A percentile compares a stretch with the other conserved stretches of the same genome.
Conservation (phyloP, 2,888 invertebrate genomes). For the Thelaira solivaga region DNA sequence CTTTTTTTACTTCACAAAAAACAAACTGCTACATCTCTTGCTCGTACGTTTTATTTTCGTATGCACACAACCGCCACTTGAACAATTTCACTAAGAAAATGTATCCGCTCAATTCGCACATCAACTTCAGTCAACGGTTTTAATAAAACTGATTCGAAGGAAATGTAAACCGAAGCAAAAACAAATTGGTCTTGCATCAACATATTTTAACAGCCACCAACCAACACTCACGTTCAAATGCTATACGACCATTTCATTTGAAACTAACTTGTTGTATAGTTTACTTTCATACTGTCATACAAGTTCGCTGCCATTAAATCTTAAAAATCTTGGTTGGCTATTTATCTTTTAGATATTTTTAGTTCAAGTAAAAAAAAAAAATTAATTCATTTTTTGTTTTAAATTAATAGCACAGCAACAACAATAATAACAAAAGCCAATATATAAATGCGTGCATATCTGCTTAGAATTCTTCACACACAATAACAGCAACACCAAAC, state of each 20-base stretch:
- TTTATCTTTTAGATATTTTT: slow-evolving; percentile 50
- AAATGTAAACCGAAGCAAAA: too few relatives aligned
- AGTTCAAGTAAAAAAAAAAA: neutral
- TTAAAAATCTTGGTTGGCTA: neutral
- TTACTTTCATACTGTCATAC: neutral
- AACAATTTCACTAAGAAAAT: neutral
- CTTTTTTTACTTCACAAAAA: neutral
- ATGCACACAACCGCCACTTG: neutral
- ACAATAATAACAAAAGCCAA: neutral
- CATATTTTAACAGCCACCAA: neutral
- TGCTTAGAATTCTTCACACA: too few relatives aligned
- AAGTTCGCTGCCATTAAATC: slow-evolving; percentile 3
- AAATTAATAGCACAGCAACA: slow-evolving; percentile 32
- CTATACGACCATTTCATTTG: neutral
- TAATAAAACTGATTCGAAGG: slow-evolving; percentile 22
- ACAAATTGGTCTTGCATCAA: slow-evolving; percentile 12
- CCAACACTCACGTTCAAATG: neutral
- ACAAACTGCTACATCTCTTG: neutral
- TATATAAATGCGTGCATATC: neutral
- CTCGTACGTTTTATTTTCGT: neutral
- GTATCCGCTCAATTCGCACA: neutral
- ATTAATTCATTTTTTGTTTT: too few relatives aligned
- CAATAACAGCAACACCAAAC: too few relatives aligned
- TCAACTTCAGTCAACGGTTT: slow-evolving; percentile 17
- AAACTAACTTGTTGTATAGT: neutral